Base-by-base conservation (phyloP, 1,140 invertebrate genomes). In the Caenorhabditis brenneri region DNA sequence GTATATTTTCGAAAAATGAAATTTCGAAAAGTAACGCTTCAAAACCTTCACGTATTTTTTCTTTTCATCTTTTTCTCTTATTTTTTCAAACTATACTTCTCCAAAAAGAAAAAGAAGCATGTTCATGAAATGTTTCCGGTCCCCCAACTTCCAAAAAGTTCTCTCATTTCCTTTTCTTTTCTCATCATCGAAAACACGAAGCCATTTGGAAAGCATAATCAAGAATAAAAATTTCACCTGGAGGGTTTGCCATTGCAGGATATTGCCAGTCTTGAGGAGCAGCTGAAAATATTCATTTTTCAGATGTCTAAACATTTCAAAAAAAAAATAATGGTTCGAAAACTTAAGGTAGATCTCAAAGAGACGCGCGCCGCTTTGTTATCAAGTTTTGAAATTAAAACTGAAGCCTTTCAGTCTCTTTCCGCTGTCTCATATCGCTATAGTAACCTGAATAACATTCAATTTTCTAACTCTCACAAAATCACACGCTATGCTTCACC, bases 361-460 rank as follows among this genome's bases (percentile, higher is more conserved):
- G 31, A 65, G 29, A 36, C 60, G 33, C 4, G 15, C 31, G 36
- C 19, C 15, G 49, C 22, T 51, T 19, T 58, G 49, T 53, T n/a
- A n/a, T n/a, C 53, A 29, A 58, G 5, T 19, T 0, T 65, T 65
- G 33, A 36, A 65, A 31, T 65, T 65, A 74, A 36, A 74, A 74
- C 65, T 74, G 65, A 74, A 74, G 65, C 65, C 65, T 74, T 74
- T 74, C 65, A 74, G 36, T 74, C 65, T 51, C 53, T 29, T 10
- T 55, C 24, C 22, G 19, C 12, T 5, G 2, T 36, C 31, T 36
- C 27, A 39, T 74, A 42, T 74, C 36, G 15, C 65, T 74, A 74
- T 74, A 74, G 65, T 74, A 74, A 74, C 65, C 65, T 46, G 65
- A 33, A 74, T 74, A 74, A 74, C 65, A 74, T 74, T 74, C 65